A percentile compares a stretch with the other conserved stretches of the same genome.
These are phyloP conservation scores for Psophia crepitans DNA, from an alignment of 2,113 vertebrate species.

Conservation along the genomic window DNA sequence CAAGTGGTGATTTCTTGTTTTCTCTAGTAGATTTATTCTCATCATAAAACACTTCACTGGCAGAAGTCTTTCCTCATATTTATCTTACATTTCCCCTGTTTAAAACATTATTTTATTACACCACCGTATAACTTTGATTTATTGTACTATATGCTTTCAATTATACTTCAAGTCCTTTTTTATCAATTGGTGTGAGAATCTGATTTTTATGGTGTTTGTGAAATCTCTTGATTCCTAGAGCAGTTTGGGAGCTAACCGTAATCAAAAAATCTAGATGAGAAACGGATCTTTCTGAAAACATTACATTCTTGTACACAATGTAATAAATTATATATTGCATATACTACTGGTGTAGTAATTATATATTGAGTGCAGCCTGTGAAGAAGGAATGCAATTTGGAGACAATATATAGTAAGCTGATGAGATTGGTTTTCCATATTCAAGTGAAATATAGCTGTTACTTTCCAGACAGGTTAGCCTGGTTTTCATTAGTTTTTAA, in stretches of 20 bases:
- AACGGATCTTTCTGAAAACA: not conserved
- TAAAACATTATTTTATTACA: not conserved
- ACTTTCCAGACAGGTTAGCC: not conserved
- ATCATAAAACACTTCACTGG: not conserved
- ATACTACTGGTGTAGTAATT: not conserved
- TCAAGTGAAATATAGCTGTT: not conserved
- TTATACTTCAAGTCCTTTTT: not conserved
- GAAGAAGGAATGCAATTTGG: not conserved
- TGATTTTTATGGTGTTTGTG: not conserved
- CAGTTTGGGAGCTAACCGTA: not conserved
- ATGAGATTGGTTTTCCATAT: not conserved
- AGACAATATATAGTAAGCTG: not conserved
- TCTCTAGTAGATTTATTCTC: not conserved
- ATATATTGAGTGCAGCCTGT: not conserved
- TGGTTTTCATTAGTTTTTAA: not conserved
- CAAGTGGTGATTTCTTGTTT: not conserved
- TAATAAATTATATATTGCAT: not conserved
- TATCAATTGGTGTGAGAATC: not conserved
- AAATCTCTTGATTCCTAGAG: not conserved
- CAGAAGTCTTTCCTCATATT: not conserved
- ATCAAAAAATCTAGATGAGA: not conserved
- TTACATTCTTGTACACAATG: not conserved
- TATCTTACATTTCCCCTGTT: not conserved
- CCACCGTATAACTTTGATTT: not conserved
- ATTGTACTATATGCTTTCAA: not conserved